Base-by-base conservation (phyloP, 2,888 invertebrate genomes). In the Drosophila setosimentum region DNA sequence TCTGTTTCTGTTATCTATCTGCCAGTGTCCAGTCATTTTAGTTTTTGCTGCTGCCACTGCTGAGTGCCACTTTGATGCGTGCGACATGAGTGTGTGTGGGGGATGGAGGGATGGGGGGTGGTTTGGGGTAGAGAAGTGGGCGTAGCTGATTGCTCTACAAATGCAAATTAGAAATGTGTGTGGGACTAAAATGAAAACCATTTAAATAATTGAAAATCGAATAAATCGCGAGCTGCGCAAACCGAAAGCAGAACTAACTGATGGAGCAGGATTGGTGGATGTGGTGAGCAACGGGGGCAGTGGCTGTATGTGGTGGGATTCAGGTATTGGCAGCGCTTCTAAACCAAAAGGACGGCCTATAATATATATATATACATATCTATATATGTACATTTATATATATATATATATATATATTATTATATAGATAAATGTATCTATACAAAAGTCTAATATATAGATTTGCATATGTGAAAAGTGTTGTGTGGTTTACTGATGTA, bases 191-290 rank as follows among this genome's bases (percentile, higher is more conserved):
- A 80, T 80, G 85, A 83, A 87, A 87, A 89, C 89, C 89, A 90
- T 89, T 90, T 82, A 89, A 87, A 90, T 87, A 87, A 90, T 87
- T 89, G 89, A 89, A 87, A 87, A 89, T 90, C 87, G 89, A 90
- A 89, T 73, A 87, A 87, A 84, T 84, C 82, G 83, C 74, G 65
- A 48, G 54, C 64, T 58, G 53, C 61, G 65, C 33, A 48, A 64
- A 68, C 51, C 42, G 29, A 60, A 54, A 48, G 42, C 42, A 79
- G 33, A 64, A 57, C 55, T 57, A 33, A 21, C 48, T 33, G 54
- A 29, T n/a, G 32, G 62, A 51, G 18, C 18, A 24, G 10, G 30
- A 7, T 6, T 0, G 32, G 10, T 24, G 24, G 24, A 18, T 4
- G 21, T 13, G 21, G n/a, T 11, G 8, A 3, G 13, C 13, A 13